Conservation (phyloP, 1,140 invertebrate genomes). For the Bradynema listronoti region DNA sequence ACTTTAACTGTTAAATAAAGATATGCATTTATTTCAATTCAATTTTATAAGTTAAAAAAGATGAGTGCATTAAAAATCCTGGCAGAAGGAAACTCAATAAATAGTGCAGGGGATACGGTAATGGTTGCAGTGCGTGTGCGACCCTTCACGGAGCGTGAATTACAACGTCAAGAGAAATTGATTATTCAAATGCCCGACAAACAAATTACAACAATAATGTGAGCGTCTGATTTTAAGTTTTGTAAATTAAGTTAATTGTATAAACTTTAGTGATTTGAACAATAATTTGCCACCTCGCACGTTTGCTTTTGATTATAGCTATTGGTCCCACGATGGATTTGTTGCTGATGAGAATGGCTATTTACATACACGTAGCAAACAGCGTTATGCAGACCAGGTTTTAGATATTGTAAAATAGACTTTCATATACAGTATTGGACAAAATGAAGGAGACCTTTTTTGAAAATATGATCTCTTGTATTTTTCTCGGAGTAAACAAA, state of each 20-base stretch:
- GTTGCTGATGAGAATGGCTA: conserved; percentile 61
- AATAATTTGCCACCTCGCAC: conserved; percentile 60
- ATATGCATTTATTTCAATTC: too few species aligned
- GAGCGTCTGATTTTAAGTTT: conserved; percentile 1
- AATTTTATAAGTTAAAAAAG: too few species aligned
- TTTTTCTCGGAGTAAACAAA: too few species aligned
- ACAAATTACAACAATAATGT: conserved; percentile 61
- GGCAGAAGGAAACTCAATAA: too few species aligned
- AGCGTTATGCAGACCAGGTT: conserved; percentile 52
- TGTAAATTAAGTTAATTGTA: background rate
- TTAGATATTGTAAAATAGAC: background rate
- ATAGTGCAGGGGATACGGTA: conserved; percentile 62
- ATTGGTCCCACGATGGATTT: conserved; percentile 67
- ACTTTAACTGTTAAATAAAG: too few species aligned
- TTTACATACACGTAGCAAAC: conserved; percentile 60
- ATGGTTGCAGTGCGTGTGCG: conserved; percentile 65
- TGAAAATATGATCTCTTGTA: too few species aligned
- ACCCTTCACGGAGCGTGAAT: conserved; percentile 65
- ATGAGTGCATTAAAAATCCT: too few species aligned
- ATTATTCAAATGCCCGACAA: conserved; percentile 64
- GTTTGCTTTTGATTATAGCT: conserved; percentile 65
- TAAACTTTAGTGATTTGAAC: conserved; percentile 59
- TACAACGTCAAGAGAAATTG: conserved; percentile 62
- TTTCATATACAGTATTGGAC: conserved; percentile 8
- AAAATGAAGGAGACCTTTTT: too few species aligned